Percentiles rank a stretch among this genome's conserved stretches.
These are phyloP conservation scores for Thalpophila matura DNA, from an alignment of 2,888 invertebrate species.

Conservation along the genomic window DNA sequence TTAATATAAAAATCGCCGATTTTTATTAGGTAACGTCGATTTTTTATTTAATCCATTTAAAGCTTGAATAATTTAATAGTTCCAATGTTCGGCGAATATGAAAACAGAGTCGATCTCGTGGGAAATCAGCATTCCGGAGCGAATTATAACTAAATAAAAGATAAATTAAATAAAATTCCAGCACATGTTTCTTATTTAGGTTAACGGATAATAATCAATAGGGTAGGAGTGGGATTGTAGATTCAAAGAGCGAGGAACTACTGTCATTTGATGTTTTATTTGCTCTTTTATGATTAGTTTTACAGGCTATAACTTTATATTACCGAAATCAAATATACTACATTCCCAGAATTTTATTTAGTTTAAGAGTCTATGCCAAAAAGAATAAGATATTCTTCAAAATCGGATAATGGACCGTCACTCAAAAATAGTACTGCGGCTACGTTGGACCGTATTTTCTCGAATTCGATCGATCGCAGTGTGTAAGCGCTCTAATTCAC, in stretches of 20 bases:
- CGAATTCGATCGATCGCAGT: too few species aligned
- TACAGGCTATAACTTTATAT: background rate
- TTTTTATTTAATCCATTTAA: conserved; percentile 52
- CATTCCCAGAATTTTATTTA: background rate
- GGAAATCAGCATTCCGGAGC: conserved; percentile 53
- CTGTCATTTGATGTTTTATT: background rate
- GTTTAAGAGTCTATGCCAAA: background rate
- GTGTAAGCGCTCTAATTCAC: too few species aligned
- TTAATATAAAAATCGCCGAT: conserved; percentile 42
- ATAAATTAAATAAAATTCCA: conserved; percentile 24
- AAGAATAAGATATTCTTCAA: background rate
- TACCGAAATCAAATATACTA: background rate
- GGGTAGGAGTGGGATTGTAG: background rate
- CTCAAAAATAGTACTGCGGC: too few species aligned
- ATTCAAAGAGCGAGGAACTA: background rate
- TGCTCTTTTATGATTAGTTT: background rate
- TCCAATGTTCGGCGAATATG: conserved; percentile 40
- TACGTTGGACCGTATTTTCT: too few species aligned
- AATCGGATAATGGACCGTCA: too few species aligned
- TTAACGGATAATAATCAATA: conserved; percentile 23
- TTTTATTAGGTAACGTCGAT: conserved; percentile 29
- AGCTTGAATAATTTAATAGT: conserved; percentile 51
- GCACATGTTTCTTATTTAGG: conserved; percentile 23
- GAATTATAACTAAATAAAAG: conserved; percentile 38
- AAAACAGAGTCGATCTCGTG: conserved; percentile 47